Conservation (phyloP, 92 coral and sea anemone genomes). For the Palythoa grandis region DNA sequence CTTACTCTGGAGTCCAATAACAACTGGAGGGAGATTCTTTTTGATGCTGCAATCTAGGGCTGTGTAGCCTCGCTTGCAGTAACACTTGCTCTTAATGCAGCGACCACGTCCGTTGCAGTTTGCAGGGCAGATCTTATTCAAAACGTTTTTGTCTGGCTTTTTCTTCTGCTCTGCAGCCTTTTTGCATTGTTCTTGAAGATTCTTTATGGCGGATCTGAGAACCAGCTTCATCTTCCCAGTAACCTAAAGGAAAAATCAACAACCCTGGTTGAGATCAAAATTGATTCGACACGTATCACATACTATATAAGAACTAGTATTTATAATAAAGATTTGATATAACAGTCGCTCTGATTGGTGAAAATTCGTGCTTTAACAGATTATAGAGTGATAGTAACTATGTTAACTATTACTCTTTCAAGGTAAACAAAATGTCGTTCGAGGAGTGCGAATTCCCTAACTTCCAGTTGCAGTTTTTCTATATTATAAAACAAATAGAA, state of each 20-base stretch:
- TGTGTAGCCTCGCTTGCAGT: conserved; percentile 68
- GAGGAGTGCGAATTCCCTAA: too few relatives aligned
- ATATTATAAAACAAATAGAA: too few relatives aligned
- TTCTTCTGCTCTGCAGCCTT: conserved; percentile 63
- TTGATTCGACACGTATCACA: too few relatives aligned
- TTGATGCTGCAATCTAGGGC: conserved; percentile 74
- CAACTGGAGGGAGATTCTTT: conserved; percentile 70
- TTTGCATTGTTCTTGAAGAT: conserved; percentile 79
- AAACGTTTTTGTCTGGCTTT: conserved; percentile 54
- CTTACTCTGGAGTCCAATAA: conserved; percentile 70
- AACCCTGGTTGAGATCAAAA: too few relatives aligned
- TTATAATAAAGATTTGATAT: too few relatives aligned
- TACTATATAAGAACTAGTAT: too few relatives aligned
- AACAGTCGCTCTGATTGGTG: too few relatives aligned
- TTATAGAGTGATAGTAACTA: too few relatives aligned
- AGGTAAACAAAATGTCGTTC: too few relatives aligned
- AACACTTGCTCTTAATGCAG: conserved; percentile 71
- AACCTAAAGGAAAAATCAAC: conserved; percentile 44
- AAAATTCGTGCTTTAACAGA: too few relatives aligned
- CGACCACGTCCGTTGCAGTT: conserved; percentile 76
- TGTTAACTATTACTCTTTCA: too few relatives aligned
- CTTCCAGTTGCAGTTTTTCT: too few relatives aligned
- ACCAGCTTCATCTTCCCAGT: conserved; percentile 71
- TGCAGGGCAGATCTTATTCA: conserved; percentile 72
- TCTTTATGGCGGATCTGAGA: conserved; percentile 62